Percentiles rank a stretch among this genome's conserved stretches.
These are phyloP conservation scores for Sterrhoptilus dennistouni DNA, from an alignment of 2,113 vertebrate genomes.

Conservation along the genomic window DNA sequence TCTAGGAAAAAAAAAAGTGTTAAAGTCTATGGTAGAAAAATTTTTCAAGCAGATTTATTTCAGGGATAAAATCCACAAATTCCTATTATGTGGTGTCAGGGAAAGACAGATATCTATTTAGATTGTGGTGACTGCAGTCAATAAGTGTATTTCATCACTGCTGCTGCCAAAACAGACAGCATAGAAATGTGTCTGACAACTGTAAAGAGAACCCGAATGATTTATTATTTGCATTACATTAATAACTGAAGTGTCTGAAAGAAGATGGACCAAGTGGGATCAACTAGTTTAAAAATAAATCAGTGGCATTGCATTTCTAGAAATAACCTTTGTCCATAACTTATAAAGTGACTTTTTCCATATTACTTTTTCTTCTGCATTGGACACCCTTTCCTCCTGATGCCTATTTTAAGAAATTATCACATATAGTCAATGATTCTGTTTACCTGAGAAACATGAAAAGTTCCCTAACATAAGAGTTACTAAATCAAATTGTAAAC, in stretches of 20 bases:
- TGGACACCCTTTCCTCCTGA: neutral
- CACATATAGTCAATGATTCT: neutral
- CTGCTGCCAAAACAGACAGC: conserved; percentile 18
- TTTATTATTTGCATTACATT: conserved; percentile 21
- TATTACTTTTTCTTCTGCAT: neutral
- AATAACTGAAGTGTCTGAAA: conserved; percentile 27
- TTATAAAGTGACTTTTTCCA: neutral
- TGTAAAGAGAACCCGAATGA: conserved; percentile 1
- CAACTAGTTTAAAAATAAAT: conserved; percentile 38
- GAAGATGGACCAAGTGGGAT: conserved; percentile 24
- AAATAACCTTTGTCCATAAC: neutral
- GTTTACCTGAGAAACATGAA: neutral
- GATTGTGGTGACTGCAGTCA: conserved; percentile 3
- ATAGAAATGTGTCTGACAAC: conserved; percentile 25
- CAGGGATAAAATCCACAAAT: neutral
- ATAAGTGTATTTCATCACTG: conserved; percentile 43
- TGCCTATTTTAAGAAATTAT: neutral
- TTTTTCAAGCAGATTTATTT: conserved; percentile 8
- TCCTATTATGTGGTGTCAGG: neutral
- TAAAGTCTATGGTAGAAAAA: neutral
- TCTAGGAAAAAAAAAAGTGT: neutral
- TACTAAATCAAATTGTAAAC: neutral
- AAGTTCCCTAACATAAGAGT: neutral
- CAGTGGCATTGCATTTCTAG: neutral
- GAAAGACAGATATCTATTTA: conserved; percentile 23